These are phyloP conservation scores for Neopelma chrysocephalum DNA, from an alignment of 2,797 vertebrate genomes.

Conservation along the genomic window DNA sequence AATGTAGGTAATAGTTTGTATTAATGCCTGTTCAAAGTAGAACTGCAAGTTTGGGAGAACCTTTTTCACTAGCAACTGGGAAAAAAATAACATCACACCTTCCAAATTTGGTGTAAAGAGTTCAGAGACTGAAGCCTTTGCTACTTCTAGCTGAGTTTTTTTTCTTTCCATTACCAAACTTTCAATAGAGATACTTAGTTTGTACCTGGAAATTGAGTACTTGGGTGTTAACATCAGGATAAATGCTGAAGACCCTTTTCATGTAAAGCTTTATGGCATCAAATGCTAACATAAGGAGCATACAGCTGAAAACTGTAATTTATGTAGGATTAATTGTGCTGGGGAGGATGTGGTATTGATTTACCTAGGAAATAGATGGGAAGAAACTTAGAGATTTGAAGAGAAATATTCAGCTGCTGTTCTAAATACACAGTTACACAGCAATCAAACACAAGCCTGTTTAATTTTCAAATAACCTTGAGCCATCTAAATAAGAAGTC, in stretches of 20 bases:
- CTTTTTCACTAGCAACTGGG: background rate
- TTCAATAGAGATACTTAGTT: background rate
- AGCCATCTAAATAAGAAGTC: background rate
- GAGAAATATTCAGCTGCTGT: background rate
- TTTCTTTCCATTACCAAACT: background rate
- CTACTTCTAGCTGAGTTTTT: background rate
- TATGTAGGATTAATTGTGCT: background rate
- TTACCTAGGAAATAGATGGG: background rate
- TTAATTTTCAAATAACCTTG: background rate
- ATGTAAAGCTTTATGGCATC: background rate
- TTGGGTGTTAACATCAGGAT: background rate
- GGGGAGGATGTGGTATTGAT: background rate
- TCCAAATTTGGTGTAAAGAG: background rate
- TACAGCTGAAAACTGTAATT: background rate
- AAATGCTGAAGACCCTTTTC: background rate
- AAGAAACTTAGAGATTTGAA: background rate
- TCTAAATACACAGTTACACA: background rate
- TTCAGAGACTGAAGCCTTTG: background rate
- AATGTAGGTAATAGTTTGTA: background rate
- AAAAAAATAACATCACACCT: background rate
- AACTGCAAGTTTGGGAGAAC: background rate
- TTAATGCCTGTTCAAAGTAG: background rate
- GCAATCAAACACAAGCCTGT: background rate
- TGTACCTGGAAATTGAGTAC: background rate
- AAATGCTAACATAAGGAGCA: background rate